phyloP scores from a whole-genome alignment of 2,888 invertebrate species.

The Lithophane leautieri region DNA sequence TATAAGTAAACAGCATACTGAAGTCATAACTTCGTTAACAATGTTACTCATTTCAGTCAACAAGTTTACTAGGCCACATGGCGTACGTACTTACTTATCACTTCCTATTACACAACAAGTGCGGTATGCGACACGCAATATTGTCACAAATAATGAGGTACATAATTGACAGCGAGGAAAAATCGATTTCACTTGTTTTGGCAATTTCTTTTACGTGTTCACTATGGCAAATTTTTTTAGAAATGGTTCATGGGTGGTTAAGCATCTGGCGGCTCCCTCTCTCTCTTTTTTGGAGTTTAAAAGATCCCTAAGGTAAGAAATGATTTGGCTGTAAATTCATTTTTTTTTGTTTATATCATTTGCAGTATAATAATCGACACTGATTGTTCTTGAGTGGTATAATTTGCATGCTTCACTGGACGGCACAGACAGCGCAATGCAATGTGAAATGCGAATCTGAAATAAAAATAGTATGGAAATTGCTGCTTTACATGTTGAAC shows the following conservation, averaged over 20 bases:
- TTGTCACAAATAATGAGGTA: conserved; percentile 32
- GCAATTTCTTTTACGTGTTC: conserved; percentile 1
- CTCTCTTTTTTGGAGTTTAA: background rate
- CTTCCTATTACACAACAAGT: conserved; percentile 25
- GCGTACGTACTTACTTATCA: conserved; percentile 10
- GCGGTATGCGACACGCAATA: conserved; percentile 22
- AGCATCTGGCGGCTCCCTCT: too few relatives aligned
- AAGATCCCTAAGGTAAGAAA: background rate
- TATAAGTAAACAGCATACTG: background rate
- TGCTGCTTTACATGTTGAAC: conserved; percentile 5
- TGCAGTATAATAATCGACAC: background rate
- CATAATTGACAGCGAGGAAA: conserved; percentile 30
- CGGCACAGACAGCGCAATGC: background rate
- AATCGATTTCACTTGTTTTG: conserved; percentile 45
- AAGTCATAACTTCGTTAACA: background rate
- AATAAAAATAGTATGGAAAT: conserved; percentile 15
- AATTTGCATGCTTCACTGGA: conserved; percentile 2
- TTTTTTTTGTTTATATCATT: background rate
- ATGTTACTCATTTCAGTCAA: background rate
- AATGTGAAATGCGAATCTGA: background rate
- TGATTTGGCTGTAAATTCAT: background rate
- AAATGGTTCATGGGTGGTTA: too few relatives aligned
- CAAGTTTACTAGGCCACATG: conserved; percentile 17
- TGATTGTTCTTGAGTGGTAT: background rate
- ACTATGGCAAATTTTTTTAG: too few relatives aligned